Evolutionary conservation across 2,888 invertebrate species (phyloP), one percentile per base, ranked within the genome.

Genomic region (Cephus sareptanus): DNA sequence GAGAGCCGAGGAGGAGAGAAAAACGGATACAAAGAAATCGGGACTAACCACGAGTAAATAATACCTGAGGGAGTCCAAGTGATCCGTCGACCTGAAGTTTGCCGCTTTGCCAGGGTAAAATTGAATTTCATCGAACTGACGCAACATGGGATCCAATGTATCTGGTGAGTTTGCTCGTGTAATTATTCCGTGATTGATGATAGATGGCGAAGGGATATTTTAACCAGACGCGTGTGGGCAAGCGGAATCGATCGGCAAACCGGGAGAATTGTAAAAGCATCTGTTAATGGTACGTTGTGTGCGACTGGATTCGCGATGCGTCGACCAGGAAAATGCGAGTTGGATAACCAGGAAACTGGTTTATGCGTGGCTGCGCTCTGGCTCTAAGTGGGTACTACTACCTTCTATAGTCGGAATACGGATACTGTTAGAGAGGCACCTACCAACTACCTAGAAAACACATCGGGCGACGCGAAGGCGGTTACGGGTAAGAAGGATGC

Each of bases 281-380:
- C 86, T 85, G 86, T 87, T 89, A 90, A 89, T 90, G 90, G 89
- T 85, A 86, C 85, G 86, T 84, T 81, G 83, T 79, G 84, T 82
- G 83, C 76, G 86, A 85, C 73, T 86, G 85, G 85, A 85, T 80
- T 79, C 79, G 23, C 56, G 81, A 85, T 87, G 86, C 84, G 87
- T 86, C 88, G 85, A 84, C 83, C 85, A 86, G 88, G 87, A 89
- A 90, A 89, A 89, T 86, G 86, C 85, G 85, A 89, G 86, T 88
- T 86, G 86, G 88, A 89, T 89, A 90, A 89, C 87, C 90, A 87
- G 89, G 88, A 89, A 90, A 90, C 90, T 90, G 90, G 90, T 90
- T 90, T 89, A 89, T 89, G 88, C 89, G 89, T 89, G 86, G 88
- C 86, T 87, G 86, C 81, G 82, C 83, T 82, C 84, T 83, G 81